These are phyloP conservation scores for Drosophila bunnanda DNA, from an alignment of 2,888 invertebrate species.

Conservation along the genomic window DNA sequence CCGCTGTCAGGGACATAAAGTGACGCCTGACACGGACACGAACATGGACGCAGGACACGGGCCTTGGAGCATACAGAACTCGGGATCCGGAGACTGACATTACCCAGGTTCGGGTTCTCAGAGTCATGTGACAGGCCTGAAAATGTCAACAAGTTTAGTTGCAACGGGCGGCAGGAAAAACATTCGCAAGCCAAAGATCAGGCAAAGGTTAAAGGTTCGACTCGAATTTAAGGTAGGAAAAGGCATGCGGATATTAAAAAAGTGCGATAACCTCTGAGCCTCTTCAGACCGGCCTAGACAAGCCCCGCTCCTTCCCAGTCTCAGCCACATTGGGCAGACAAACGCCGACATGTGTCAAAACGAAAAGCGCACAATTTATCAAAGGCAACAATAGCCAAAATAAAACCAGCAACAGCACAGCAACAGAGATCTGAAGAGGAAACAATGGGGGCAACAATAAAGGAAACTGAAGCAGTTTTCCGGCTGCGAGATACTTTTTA, in stretches of 20 bases:
- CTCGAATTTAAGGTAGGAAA: constrained; percentile 13
- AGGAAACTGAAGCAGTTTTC: constrained; percentile 1
- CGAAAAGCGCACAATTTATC: constrained; percentile 77
- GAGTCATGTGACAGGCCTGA: constrained; percentile 47
- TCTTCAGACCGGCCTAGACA: constrained; percentile 41
- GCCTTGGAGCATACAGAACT: constrained; percentile 44
- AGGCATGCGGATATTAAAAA: constrained; percentile 21
- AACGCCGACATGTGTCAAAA: constrained; percentile 79
- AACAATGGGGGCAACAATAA: constrained; percentile 28
- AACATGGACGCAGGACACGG: constrained; percentile 46
- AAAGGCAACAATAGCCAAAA: constrained; percentile 68
- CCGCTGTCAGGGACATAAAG: constrained; percentile 73
- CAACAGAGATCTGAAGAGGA: constrained; percentile 23
- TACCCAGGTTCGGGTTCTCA: constrained; percentile 43
- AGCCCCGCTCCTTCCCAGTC: constrained; percentile 22
- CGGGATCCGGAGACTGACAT: constrained; percentile 36
- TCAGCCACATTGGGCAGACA: constrained; percentile 61
- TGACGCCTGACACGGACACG: constrained; percentile 68
- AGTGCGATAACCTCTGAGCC: constrained; percentile 56
- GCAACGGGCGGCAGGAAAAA: constrained; percentile 19
- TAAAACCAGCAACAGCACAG: constrained; percentile 10
- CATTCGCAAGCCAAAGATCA: constrained; percentile 21
- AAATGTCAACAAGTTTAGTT: constrained; percentile 56
- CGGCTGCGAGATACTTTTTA: constrained; percentile 1
- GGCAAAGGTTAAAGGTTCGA: constrained; percentile 29